Base-by-base conservation (phyloP, 1,140 invertebrate species). In the Platorchestia sp. region DNA sequence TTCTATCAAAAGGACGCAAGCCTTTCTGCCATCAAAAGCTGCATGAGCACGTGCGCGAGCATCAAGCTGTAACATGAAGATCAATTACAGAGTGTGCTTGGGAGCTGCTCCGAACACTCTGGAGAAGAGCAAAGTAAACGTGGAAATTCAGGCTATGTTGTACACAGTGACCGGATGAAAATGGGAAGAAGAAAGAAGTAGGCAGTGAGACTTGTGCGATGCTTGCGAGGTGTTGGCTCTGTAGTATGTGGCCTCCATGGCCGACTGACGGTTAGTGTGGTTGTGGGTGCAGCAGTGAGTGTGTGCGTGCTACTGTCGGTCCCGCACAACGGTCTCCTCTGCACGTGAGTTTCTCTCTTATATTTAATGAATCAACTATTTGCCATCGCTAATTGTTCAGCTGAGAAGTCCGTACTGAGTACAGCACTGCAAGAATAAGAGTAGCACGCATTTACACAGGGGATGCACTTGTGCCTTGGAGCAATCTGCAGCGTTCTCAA, bases 151-250 rank as follows among this genome's bases (percentile, higher is more conserved):
- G 59, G 59, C 59, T 75, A 75, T 75, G 59, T 75, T 75, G 59
- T 75, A 75, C 59, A 75, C 59, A 75, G 59, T 75, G 59, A 75
- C 59, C 59, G 59, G 59, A 75, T 75, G 1, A 75, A 75, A 75
- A 75, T 36, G 10, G 47, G 59, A 75, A 75, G 59, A 75, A 75
- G 59, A 75, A 75, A 75, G 59, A 75, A 75, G 59, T 75, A 75
- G 59, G 59, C 59, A 75, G 59, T 75, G 59, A 75, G 59, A 75
- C 59, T 75, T 75, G 47, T 51, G 47, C 19, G 59, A 41, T 89
- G 87, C 41, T 89, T 89, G 87, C 36, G 87, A 89, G 87, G 87
- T 89, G 87, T 89, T 89, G 87, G 87, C 87, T 89, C 87, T 5
- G 87, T 89, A 5, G 86, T 86, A 41, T 86, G 86, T 44, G 43